Percentiles rank a stretch among this genome's conserved stretches.
Conservation (phyloP, 2,797 vertebrate species). For the Poecile montanus region DNA sequence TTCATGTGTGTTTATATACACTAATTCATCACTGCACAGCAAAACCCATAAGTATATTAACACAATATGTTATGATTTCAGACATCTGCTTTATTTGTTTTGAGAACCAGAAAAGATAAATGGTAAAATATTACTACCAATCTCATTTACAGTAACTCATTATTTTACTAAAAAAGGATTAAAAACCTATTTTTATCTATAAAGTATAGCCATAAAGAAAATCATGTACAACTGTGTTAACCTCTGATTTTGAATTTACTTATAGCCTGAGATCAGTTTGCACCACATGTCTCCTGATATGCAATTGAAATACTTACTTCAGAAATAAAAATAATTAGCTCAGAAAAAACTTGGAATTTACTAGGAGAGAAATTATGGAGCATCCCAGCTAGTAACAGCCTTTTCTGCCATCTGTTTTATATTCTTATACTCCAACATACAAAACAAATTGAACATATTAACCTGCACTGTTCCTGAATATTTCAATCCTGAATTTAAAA, state of each 20-base stretch:
- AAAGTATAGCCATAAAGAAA: not conserved
- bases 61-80: conserved; percentile 16
- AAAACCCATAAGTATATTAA: conserved; percentile 14
- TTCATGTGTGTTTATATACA: not conserved
- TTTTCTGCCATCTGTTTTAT: not conserved
- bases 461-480: not conserved
- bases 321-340: not conserved
- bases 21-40: not conserved
- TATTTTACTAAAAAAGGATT: not conserved
- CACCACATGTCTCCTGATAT: not conserved
- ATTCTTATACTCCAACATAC: not conserved
- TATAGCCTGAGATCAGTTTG: not conserved
- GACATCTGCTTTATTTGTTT: conserved; percentile 16
- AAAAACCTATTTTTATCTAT: not conserved
- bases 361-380: not conserved
- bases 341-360: not conserved
- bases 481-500: not conserved
- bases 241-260: not conserved
- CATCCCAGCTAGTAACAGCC: not conserved
- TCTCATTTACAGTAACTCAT: not conserved
- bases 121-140: not conserved
- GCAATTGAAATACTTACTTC: not conserved
- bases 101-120: not conserved
- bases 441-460: not conserved
- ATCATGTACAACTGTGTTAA: not conserved